phyloP scores from a whole-genome alignment of 2,113 vertebrate genomes.

The Anser cygnoides region DNA sequence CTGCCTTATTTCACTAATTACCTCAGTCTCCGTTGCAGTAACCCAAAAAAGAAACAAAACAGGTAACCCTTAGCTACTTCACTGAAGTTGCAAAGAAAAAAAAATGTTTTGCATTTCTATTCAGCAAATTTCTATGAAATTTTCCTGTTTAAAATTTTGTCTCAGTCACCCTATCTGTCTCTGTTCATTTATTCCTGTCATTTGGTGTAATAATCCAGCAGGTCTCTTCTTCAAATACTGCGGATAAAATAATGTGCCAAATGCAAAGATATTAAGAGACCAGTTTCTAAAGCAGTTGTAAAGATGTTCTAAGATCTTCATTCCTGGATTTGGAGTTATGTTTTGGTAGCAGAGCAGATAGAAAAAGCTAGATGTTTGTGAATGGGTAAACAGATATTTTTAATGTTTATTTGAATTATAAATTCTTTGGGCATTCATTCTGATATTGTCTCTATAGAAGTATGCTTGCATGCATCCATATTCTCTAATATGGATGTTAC shows the following conservation, averaged over 20 bases:
- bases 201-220: not conserved
- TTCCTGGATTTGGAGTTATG: not conserved
- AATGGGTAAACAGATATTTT: not conserved
- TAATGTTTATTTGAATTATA: not conserved
- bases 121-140: not conserved
- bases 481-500: not conserved
- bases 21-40: not conserved
- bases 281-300: constrained; percentile 65
- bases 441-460: not conserved
- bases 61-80: not conserved
- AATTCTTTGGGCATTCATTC: not conserved
- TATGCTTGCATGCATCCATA: not conserved
- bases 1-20: not conserved
- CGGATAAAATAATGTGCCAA: constrained; percentile 39
- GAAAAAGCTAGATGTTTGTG: not conserved
- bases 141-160: not conserved
- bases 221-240: constrained; percentile 8
- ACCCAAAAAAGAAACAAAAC: not conserved
- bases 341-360: not conserved
- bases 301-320: not conserved
- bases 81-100: not conserved
- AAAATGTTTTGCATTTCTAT: not conserved
- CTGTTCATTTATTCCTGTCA: not conserved
- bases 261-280: constrained; percentile 29
- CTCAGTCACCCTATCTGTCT: not conserved